Conservation (phyloP, 1,140 invertebrate genomes). For the Plectrocnemia conspersa region DNA sequence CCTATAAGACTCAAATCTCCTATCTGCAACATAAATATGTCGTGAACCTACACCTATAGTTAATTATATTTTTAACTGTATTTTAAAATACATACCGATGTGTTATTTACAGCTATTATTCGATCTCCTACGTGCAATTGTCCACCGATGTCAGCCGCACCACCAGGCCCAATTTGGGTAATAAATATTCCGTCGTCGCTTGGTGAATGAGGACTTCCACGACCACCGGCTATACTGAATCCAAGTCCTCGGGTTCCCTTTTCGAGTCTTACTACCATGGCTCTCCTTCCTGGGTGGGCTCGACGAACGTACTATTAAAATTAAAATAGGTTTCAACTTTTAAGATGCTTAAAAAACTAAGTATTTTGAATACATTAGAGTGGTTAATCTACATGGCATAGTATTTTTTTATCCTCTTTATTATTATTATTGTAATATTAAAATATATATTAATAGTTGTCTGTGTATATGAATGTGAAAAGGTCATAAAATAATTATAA, state of each 20-base stretch:
- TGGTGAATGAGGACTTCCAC: slow-evolving; percentile 93
- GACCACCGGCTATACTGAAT: slow-evolving; percentile 94
- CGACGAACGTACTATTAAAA: slow-evolving; percentile 43
- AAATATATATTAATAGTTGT: background rate
- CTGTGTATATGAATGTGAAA: too few species aligned
- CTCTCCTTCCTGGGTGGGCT: slow-evolving; percentile 45
- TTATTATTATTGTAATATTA: background rate
- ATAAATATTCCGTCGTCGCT: slow-evolving; percentile 98
- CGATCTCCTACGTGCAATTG: slow-evolving; percentile 90
- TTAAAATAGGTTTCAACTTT: too few species aligned
- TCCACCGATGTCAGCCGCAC: slow-evolving; percentile 92
- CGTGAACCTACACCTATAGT: too few species aligned
- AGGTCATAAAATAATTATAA: too few species aligned
- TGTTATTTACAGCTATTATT: slow-evolving; percentile 84
- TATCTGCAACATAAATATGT: slow-evolving; percentile 57
- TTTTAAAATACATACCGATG: slow-evolving; percentile 56
- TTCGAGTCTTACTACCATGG: slow-evolving; percentile 53
- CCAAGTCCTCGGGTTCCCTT: slow-evolving; percentile 85
- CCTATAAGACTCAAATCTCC: slow-evolving; percentile 86
- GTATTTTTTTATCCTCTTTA: too few species aligned
- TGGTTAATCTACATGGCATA: too few species aligned
- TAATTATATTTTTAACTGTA: background rate
- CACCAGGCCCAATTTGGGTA: slow-evolving; percentile 95
- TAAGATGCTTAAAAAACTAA: too few species aligned
- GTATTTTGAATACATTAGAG: too few species aligned